phyloP scores from a whole-genome alignment of 2,888 invertebrate species.

The Leucozona laternaria region DNA sequence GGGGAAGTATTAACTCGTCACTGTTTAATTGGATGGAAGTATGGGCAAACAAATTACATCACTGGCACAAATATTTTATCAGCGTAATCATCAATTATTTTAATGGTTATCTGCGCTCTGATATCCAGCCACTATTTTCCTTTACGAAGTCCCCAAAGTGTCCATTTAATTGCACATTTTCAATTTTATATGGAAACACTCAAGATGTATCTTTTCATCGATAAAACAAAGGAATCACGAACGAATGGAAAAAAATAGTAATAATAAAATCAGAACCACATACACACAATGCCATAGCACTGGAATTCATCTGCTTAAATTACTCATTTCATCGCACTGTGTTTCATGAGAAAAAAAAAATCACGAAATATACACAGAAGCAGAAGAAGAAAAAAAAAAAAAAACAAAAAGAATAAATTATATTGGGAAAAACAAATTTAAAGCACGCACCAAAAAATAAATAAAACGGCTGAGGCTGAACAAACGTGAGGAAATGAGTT shows the following conservation, averaged over 20 bases:
- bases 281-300: conserved; percentile 17
- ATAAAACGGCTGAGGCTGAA: conserved; percentile 23
- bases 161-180: conserved; percentile 28
- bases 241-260: conserved; percentile 7
- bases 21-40: conserved; percentile 48
- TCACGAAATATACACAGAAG: conserved; percentile 30
- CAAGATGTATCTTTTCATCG: conserved; percentile 40
- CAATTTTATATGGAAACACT: conserved; percentile 7
- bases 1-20: conserved; percentile 22
- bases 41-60: conserved; percentile 56
- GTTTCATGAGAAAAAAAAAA: conserved; percentile 3
- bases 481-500: conserved; percentile 21
- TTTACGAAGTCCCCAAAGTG: background rate
- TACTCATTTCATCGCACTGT: conserved; percentile 48
- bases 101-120: background rate
- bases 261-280: conserved; percentile 41
- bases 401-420: conserved; percentile 17
- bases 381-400: conserved; percentile 34
- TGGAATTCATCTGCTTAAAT: conserved; percentile 55
- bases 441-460: conserved; percentile 42
- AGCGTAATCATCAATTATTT: conserved; percentile 6
- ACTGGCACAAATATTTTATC: conserved; percentile 32
- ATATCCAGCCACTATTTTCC: background rate
- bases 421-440: conserved; percentile 19
- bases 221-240: conserved; percentile 57